A percentile compares a stretch with the other conserved stretches of the same genome.
Conservation (phyloP, 1,140 invertebrate species). For the Hycleus phaleratus region DNA sequence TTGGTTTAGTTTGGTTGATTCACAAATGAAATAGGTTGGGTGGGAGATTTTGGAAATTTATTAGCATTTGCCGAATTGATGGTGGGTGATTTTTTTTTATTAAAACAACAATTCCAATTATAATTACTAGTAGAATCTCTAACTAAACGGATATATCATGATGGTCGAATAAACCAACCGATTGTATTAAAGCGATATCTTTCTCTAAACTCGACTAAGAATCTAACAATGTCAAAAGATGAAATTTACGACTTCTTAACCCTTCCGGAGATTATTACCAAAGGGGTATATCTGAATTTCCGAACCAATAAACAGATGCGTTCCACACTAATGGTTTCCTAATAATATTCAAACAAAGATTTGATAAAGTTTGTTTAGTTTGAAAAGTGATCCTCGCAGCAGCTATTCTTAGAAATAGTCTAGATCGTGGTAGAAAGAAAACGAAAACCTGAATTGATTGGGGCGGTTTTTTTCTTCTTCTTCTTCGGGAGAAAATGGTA, state of each 20-base stretch:
- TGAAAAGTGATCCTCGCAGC: not conserved
- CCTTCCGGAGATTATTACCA: constrained; percentile 18
- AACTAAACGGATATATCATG: constrained; percentile 30
- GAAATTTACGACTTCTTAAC: constrained; percentile 36
- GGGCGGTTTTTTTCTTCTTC: not conserved
- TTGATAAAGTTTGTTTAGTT: not conserved
- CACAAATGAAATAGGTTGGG: not conserved
- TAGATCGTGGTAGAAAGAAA: not conserved
- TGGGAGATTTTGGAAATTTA: not conserved
- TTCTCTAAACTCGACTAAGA: constrained; percentile 34
- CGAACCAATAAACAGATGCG: constrained; percentile 36
- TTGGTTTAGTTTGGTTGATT: constrained; percentile 2
- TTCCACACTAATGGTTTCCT: constrained; percentile 27
- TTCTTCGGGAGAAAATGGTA: not conserved
- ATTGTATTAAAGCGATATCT: constrained; percentile 35
- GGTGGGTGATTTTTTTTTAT: too few species aligned
- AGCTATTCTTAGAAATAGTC: not conserved
- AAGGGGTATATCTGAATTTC: constrained; percentile 31
- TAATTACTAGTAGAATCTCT: too few species aligned
- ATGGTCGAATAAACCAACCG: constrained; percentile 20
- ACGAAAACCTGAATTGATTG: not conserved
- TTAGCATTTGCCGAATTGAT: too few species aligned
- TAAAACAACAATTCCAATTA: too few species aligned
- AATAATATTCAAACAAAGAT: constrained; percentile 2
- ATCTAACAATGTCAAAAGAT: constrained; percentile 29